Conservation (phyloP, 1,140 invertebrate genomes). For the Nasonia vitripennis region DNA sequence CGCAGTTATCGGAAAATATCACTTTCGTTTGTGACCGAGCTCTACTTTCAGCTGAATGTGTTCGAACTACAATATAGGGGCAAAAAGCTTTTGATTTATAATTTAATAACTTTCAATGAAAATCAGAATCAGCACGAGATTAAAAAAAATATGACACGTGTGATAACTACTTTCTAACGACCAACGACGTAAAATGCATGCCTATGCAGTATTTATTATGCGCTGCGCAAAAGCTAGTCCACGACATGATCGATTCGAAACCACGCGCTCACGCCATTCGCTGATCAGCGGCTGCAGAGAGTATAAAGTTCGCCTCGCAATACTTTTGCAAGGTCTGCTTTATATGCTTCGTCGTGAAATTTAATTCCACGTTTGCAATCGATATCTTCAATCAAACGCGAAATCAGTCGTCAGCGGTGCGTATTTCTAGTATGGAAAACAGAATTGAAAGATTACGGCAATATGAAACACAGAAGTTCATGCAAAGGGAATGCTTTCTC, state of each 20-base stretch:
- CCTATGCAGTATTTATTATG: conserved; percentile 16
- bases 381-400: too few species aligned
- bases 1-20: conserved; percentile 54
- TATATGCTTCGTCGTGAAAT: neutral
- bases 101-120: neutral
- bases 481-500: conserved; percentile 16
- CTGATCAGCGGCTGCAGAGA: conserved; percentile 56
- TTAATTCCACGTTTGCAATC: neutral
- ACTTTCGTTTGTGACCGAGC: conserved; percentile 29
- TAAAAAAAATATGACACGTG: neutral
- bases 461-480: neutral
- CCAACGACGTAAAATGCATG: neutral
- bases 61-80: too few species aligned
- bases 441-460: conserved; percentile 14
- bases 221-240: conserved; percentile 29
- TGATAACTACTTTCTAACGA: conserved; percentile 26
- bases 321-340: neutral
- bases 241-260: conserved; percentile 56
- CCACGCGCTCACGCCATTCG: conserved; percentile 59
- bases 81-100: neutral
- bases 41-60: too few species aligned
- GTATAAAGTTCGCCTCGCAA: neutral
- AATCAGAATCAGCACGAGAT: neutral
- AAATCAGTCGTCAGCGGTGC: too few species aligned
- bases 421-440: conserved; percentile 12